Evolutionary conservation across 1,140 invertebrate species (phyloP).

Genomic region (Teleogryllus occipitalis): DNA sequence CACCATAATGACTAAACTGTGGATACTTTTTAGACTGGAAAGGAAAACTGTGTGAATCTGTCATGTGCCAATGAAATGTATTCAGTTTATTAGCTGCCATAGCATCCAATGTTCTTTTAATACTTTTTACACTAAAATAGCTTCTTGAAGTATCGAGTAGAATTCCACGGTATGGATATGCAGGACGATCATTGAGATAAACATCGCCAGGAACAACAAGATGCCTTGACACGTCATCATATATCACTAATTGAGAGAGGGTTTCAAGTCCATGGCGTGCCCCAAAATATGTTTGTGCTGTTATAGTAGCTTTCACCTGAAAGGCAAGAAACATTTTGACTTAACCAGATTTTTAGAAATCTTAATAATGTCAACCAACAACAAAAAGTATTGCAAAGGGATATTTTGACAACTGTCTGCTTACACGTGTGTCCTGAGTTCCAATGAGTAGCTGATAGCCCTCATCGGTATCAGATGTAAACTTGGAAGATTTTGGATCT

Average conservation of each 20-base stretch:
- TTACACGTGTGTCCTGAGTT: slow-evolving; percentile 20
- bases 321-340: background rate
- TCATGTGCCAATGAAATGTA: slow-evolving; percentile 78
- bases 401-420: slow-evolving; percentile 25
- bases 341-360: background rate
- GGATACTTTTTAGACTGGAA: slow-evolving; percentile 58
- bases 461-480: slow-evolving; percentile 23
- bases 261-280: slow-evolving; percentile 67
- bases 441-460: slow-evolving; percentile 25
- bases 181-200: slow-evolving; percentile 28
- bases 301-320: slow-evolving; percentile 37
- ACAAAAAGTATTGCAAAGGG: background rate
- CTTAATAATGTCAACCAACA: background rate
- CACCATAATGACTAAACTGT: slow-evolving; percentile 61
- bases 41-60: slow-evolving; percentile 77
- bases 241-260: slow-evolving; percentile 51
- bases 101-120: slow-evolving; percentile 65
- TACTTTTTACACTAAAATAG: slow-evolving; percentile 59
- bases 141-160: slow-evolving; percentile 71
- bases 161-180: slow-evolving; percentile 34
- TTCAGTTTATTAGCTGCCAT: slow-evolving; percentile 78
- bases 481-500: no score
- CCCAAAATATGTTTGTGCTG: slow-evolving; percentile 59
- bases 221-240: slow-evolving; percentile 7
- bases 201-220: slow-evolving; percentile 23